phyloP scores from a whole-genome alignment of 92 coral and sea anemone genomes.

The Phenganax stokvisi region DNA sequence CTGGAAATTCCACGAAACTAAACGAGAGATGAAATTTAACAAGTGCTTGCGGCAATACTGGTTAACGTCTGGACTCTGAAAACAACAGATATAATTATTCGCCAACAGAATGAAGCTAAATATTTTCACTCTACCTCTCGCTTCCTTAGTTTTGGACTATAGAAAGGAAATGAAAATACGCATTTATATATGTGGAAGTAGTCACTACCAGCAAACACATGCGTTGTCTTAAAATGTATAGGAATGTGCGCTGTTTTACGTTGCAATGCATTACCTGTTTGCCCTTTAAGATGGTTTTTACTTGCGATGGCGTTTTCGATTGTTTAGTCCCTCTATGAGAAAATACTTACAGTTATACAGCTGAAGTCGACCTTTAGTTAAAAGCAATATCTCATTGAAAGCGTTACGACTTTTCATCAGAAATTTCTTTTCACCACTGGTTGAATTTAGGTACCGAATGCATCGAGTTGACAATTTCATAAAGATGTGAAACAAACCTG shows the following conservation, averaged over 20 bases:
- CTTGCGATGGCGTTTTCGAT: constrained; percentile 72
- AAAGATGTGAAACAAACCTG: constrained; percentile 52
- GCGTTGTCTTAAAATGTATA: background rate
- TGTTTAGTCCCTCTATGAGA: constrained; percentile 77
- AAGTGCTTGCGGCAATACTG: no score
- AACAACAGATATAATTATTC: background rate
- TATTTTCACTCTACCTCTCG: background rate
- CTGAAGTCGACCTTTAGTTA: no score
- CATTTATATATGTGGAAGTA: background rate
- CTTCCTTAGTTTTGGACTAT: constrained; percentile 11
- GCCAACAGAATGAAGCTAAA: background rate
- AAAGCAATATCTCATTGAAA: no score
- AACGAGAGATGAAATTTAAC: background rate
- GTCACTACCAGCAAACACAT: background rate
- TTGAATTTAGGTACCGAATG: background rate
- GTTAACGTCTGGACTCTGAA: background rate
- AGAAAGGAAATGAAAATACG: background rate
- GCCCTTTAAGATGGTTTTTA: constrained; percentile 76
- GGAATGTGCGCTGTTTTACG: background rate
- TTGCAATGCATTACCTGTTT: constrained; percentile 49
- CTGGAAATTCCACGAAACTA: constrained; percentile 83
- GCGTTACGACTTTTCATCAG: no score
- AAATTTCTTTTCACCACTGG: background rate
- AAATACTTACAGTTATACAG: background rate
- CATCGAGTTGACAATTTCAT: background rate